Evolutionary conservation across 2,113 vertebrate species (phyloP).

Genomic region (Tiliqua scincoides): DNA sequence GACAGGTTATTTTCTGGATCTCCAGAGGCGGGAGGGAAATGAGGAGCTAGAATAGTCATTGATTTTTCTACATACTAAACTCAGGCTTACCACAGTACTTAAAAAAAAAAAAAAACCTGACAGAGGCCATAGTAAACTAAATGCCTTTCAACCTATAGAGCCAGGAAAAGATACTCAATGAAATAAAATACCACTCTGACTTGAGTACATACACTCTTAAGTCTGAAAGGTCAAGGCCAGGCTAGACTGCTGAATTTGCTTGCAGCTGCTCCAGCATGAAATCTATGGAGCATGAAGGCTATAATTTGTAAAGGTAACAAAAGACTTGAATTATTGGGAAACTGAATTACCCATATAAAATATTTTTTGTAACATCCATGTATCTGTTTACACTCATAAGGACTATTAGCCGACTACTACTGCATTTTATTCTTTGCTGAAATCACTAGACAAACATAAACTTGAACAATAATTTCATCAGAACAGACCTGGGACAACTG

Average conservation of each 20-base stretch:
- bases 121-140: too few species aligned
- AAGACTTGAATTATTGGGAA: not conserved
- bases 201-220: not conserved
- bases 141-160: not conserved
- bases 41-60: not conserved
- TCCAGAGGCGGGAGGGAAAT: not conserved
- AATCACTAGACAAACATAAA: not conserved
- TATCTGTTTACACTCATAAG: not conserved
- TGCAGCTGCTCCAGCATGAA: not conserved
- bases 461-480: not conserved
- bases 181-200: not conserved
- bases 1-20: not conserved
- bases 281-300: not conserved
- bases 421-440: not conserved
- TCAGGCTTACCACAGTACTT: not conserved
- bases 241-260: not conserved
- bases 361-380: not conserved
- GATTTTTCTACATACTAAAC: not conserved
- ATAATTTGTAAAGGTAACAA: not conserved
- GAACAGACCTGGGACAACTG: not conserved
- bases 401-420: not conserved
- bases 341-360: not conserved
- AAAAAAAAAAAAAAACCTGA: too few species aligned
- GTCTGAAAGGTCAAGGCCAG: not conserved
- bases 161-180: not conserved